Percentiles rank a stretch among this genome's conserved stretches.
Conservation (phyloP, 2,113 vertebrate genomes). For the Hippocampus abdominalis region DNA sequence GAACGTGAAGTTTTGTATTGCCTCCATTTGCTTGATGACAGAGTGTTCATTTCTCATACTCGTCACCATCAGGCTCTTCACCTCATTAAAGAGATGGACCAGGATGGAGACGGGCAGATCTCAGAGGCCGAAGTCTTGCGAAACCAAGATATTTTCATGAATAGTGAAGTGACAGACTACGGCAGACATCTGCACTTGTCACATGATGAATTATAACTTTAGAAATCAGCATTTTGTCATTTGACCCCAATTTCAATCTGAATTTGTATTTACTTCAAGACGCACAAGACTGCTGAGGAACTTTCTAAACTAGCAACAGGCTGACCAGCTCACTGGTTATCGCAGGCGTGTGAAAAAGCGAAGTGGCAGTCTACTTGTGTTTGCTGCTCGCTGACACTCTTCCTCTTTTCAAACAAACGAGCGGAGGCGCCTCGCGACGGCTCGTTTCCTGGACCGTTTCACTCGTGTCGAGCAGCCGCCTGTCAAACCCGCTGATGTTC, state of each 20-base stretch:
- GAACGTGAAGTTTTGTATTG: neutral
- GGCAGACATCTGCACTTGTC: conserved; percentile 78
- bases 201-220: conserved; percentile 69
- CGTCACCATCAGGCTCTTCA: conserved; percentile 79
- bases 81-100: conserved; percentile 91
- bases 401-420: conserved; percentile 70
- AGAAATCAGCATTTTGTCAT: neutral
- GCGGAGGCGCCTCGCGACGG: conserved; percentile 24
- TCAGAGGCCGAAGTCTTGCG: conserved; percentile 84
- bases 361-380: conserved; percentile 9
- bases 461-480: conserved; percentile 24
- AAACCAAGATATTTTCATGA: conserved; percentile 88
- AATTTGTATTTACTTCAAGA: neutral
- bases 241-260: neutral
- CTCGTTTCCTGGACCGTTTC: conserved; percentile 57
- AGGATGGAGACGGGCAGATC: conserved; percentile 80
- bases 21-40: neutral
- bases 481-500: neutral
- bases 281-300: neutral
- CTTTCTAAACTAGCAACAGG: neutral
- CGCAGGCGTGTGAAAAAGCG: neutral
- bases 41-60: conserved; percentile 11
- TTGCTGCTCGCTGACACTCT: conserved; percentile 46
- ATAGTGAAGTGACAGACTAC: conserved; percentile 95
- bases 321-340: neutral